Evolutionary conservation across 2,888 invertebrate genomes (phyloP), one percentile per base, ranked within the genome.

Genomic region (Erebia aethiops): DNA sequence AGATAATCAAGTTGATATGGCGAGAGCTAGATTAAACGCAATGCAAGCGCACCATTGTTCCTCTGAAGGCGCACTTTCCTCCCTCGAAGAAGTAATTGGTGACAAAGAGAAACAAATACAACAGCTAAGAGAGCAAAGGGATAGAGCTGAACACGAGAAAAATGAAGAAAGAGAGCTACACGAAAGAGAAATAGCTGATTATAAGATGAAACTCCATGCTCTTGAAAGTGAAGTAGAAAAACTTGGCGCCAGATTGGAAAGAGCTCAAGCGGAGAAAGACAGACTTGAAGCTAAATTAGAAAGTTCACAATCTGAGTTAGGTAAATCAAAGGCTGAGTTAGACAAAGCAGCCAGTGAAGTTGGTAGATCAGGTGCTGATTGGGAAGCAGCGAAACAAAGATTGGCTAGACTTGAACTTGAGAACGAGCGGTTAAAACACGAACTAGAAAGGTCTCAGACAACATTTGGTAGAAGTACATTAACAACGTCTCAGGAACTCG

Each of bases 41-140:
- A 97, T 98, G 96, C 98, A 98, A 94, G 98, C 98, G 16, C 98
- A 98, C 84, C 98, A 98, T 85, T 98, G 97, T 91, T 96, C 97
- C 75, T 98, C 97, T 11, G 98, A 98, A 94, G 98, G 98, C 67
- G 98, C 98, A 2, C 94, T 99, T 68, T 97, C 98, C 67, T 97
- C 97, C 76, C 95, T 99, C 57, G 99, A 99, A 93, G 99, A 99
- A 92, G 98, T 98, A 14, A 97, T 99, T 79, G 97, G 97, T 65
- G 99, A 99, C 85, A 99, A 99, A 92, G 99, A 99, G 83, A 98
- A 98, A 87, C 99, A 99, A 94, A 98, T 99, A 94, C 96, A 97
- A 78, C 98, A 98, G 86, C 92, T 99, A 75, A 94, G 98, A 78
- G 99, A 99, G 84, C 99, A 99, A 86, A 95, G 99, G 84, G 99